Conservation (phyloP, 2,113 vertebrate genomes). For the Crotalus helleri region DNA sequence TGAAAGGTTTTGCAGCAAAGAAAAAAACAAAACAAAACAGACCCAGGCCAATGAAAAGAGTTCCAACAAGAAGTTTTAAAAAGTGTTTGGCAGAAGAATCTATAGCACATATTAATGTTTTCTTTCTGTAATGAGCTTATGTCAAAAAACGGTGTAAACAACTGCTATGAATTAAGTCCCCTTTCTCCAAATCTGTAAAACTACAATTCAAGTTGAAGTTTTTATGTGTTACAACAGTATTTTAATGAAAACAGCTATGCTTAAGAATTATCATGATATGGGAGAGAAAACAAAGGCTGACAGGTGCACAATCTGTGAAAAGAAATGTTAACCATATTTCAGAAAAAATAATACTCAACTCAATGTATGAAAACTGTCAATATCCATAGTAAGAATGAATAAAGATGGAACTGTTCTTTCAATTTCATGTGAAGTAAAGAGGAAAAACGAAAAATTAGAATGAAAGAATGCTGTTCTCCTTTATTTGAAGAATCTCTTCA, state of each 20-base stretch:
- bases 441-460: not conserved
- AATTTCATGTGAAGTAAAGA: not conserved
- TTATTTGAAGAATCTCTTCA: not conserved
- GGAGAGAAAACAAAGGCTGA: not conserved
- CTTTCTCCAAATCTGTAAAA: not conserved
- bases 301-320: not conserved
- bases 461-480: not conserved
- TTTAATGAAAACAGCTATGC: not conserved
- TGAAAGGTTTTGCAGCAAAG: not conserved
- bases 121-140: not conserved
- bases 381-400: not conserved
- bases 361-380: constrained; percentile 1
- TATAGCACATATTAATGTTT: not conserved
- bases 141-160: not conserved
- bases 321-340: not conserved
- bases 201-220: not conserved
- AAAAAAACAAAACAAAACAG: not conserved
- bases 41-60: not conserved
- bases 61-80: not conserved
- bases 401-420: not conserved
- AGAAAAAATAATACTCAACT: not conserved
- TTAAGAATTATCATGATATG: constrained; percentile 4
- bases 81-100: not conserved
- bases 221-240: not conserved
- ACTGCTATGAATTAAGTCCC: constrained; percentile 4